Evolutionary conservation across 2,113 vertebrate species (phyloP), one percentile per base, ranked within the genome.

Genomic region (Atrichornis clamosus): DNA sequence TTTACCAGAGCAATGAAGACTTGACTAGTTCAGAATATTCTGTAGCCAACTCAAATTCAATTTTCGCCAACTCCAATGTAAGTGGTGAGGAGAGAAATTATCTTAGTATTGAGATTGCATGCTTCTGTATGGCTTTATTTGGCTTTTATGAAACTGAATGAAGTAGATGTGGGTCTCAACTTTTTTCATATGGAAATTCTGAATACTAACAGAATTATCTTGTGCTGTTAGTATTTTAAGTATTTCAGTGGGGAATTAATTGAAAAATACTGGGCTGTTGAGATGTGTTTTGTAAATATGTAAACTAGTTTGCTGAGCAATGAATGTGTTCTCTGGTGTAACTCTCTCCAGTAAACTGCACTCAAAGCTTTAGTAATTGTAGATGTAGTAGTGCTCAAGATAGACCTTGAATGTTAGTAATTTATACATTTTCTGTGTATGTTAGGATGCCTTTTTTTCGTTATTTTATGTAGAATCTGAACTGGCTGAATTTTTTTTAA

Each of bases 1-100:
- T 94, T 95, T 96, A 69, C 67, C 96, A 98, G 98, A 97, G 98
- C 93, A 98, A 98, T 88, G 99, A 99, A 96, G 99, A 99, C 96
- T 98, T 99, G 97, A 98, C 98, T 64, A 99, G 98, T 63, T 97
- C 99, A 97, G 98, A 98, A 46, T 99, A 99, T 93, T 98, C 99
- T 89, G 98, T 99, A 67, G 98, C 99, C 95, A 99, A 98, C 95
- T 99, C 99, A 81, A 98, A 98, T 96, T 98, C 98, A 28, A 99
- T 99, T 97, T 99, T 99, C 56, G 98, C 98, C 92, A 98, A 98
- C 89, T 98, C 98, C 94, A 98, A 97, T 91, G 99, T 99, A 96
- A 99, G 99, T 98, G 89, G 85, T 74, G 21, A 78, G 52, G 88
- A 55, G 62, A 28, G 20, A 84, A 93, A 60, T 65, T n/a, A 1